These are phyloP conservation scores for Agrilus mali DNA, from an alignment of 2,888 invertebrate genomes.

Conservation along the genomic window DNA sequence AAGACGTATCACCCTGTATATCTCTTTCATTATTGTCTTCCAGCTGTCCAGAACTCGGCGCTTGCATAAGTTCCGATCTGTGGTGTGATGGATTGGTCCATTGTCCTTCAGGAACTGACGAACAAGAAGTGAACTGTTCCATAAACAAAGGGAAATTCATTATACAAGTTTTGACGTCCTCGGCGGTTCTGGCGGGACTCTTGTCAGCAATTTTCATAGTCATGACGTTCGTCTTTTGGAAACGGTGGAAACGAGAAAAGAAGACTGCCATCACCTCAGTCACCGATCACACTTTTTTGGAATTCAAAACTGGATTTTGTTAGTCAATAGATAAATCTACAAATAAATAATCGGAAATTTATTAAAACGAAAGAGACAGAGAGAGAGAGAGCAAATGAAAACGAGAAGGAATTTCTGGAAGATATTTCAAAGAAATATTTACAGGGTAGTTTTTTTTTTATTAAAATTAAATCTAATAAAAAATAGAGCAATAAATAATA, in stretches of 20 bases:
- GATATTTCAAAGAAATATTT: neutral
- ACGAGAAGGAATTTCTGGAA: neutral
- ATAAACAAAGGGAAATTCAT: conserved; percentile 51
- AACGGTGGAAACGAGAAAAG: conserved; percentile 28
- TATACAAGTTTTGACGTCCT: conserved; percentile 37
- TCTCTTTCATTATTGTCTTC: conserved; percentile 15
- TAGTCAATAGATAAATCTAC: conserved; percentile 9
- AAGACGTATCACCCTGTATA: too few species aligned
- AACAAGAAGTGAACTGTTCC: conserved; percentile 64
- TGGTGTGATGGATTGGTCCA: conserved; percentile 73
- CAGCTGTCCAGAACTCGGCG: conserved; percentile 70
- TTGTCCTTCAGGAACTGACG: conserved; percentile 72
- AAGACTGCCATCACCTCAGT: conserved; percentile 32
- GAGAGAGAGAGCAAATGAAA: too few species aligned
- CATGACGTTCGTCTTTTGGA: conserved; percentile 25
- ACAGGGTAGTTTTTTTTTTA: neutral
- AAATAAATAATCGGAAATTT: too few species aligned
- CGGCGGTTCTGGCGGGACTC: conserved; percentile 23
- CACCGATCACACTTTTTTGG: conserved; percentile 33
- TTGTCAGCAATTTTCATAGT: conserved; percentile 22
- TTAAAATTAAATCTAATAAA: neutral
- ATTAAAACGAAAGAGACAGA: too few species aligned
- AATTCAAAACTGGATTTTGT: conserved; percentile 34
- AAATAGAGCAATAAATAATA: too few species aligned
- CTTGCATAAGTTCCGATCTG: conserved; percentile 62